phyloP scores from a whole-genome alignment of 2,888 invertebrate genomes.

The Aleiodes testaceus region DNA sequence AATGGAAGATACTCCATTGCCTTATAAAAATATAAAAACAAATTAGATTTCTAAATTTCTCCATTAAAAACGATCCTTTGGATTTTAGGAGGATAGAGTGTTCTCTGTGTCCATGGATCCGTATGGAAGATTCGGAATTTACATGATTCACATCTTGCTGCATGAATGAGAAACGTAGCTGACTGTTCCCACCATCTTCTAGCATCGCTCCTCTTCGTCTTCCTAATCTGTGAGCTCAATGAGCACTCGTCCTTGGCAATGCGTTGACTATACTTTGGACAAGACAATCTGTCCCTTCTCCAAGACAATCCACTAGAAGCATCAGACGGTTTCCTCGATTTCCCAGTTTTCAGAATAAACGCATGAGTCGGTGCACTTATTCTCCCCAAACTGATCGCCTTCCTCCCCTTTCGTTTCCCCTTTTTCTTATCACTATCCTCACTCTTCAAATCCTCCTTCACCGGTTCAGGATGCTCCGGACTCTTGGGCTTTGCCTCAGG shows the following conservation, averaged over 20 bases:
- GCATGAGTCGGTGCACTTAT: constrained; percentile 81
- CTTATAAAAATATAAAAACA: background rate
- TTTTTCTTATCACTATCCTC: constrained; percentile 46
- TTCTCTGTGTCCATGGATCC: constrained; percentile 60
- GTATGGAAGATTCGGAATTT: constrained; percentile 59
- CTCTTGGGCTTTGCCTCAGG: constrained; percentile 50
- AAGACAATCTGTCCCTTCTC: constrained; percentile 50
- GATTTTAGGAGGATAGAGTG: constrained; percentile 58
- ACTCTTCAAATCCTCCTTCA: constrained; percentile 63
- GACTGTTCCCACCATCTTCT: constrained; percentile 63
- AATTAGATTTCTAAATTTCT: background rate
- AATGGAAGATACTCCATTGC: too few species aligned
- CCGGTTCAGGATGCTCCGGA: constrained; percentile 63
- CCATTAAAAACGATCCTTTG: constrained; percentile 52
- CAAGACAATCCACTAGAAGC: constrained; percentile 27
- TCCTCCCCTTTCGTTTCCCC: constrained; percentile 47
- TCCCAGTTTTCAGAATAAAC: constrained; percentile 74
- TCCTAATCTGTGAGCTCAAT: constrained; percentile 56
- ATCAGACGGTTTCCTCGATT: constrained; percentile 27
- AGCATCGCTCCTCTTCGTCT: constrained; percentile 56
- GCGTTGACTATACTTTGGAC: constrained; percentile 60
- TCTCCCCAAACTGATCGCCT: constrained; percentile 72
- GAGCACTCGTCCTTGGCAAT: constrained; percentile 52
- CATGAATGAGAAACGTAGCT: constrained; percentile 53
- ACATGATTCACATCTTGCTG: constrained; percentile 50